phyloP scores from a whole-genome alignment of 2,797 vertebrate species.

The Nannoperca australis region DNA sequence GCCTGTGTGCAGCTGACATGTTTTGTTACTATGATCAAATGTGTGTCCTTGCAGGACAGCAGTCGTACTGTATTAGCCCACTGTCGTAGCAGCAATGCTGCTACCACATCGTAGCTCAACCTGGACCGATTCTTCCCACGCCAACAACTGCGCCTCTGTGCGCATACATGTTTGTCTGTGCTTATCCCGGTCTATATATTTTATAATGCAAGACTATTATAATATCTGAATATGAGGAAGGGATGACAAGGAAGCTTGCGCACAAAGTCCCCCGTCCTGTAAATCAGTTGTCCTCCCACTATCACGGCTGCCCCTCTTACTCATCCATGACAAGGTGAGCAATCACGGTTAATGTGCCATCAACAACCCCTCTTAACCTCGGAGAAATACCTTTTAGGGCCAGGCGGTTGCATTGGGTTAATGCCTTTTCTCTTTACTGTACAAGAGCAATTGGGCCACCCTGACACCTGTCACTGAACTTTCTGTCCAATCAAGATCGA shows the following conservation, averaged over 20 bases:
- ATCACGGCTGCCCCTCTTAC: conserved; percentile 12
- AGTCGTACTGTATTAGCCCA: conserved; percentile 51
- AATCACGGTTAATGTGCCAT: conserved; percentile 72
- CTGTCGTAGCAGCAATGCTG: conserved; percentile 24
- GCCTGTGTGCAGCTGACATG: conserved; percentile 53
- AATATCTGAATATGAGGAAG: conserved; percentile 49
- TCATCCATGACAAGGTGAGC: conserved; percentile 57
- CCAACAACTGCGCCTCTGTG: conserved; percentile 28
- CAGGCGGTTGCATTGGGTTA: conserved; percentile 30
- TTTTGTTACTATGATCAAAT: conserved; percentile 52
- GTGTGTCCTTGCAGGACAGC: conserved; percentile 61
- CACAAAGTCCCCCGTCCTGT: conserved; percentile 16
- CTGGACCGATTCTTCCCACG: conserved; percentile 49
- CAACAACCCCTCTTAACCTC: conserved; percentile 70
- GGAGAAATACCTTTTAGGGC: conserved; percentile 32
- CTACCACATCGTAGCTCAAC: conserved; percentile 45
- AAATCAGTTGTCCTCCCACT: conserved; percentile 50
- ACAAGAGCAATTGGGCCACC: conserved; percentile 19
- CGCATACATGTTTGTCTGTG: conserved; percentile 27
- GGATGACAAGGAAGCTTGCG: conserved; percentile 11
- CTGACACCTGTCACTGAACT: conserved; percentile 56
- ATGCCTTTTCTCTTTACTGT: conserved; percentile 50
- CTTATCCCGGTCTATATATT: conserved; percentile 28
- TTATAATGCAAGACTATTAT: conserved; percentile 48
- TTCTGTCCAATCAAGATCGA: conserved; percentile 32